Percentiles rank a stretch among this genome's conserved stretches.
phyloP scores from a whole-genome alignment of 2,888 invertebrate species.

The Napeogenes inachia region DNA sequence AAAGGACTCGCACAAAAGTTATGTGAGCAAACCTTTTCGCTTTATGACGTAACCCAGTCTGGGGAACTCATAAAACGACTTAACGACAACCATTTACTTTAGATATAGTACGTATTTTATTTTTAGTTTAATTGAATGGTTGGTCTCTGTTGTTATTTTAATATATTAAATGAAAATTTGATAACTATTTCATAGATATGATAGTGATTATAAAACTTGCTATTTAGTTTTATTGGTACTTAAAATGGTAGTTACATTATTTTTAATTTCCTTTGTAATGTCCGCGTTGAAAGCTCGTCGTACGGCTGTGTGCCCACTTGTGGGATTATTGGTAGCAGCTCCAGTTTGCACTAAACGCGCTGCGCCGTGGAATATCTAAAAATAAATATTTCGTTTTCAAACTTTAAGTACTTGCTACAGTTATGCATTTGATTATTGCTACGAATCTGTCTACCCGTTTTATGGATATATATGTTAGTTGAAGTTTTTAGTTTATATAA shows the following conservation, averaged over 20 bases:
- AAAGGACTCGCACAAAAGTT: constrained; percentile 27
- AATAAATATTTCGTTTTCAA: background rate
- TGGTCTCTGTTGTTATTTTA: no score
- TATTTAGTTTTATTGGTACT: background rate
- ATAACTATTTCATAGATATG: no score
- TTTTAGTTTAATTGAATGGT: constrained; percentile 28
- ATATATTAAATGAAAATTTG: no score
- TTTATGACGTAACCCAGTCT: constrained; percentile 25
- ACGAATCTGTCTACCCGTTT: no score
- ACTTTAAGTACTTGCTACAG: no score
- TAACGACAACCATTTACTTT: constrained; percentile 31
- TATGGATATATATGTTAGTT: no score
- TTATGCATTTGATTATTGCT: no score
- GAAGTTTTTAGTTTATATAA: no score
- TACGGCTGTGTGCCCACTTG: constrained; percentile 59
- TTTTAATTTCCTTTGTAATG: constrained; percentile 63
- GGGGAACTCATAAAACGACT: constrained; percentile 31
- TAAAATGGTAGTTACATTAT: constrained; percentile 57
- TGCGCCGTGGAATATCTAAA: constrained; percentile 79
- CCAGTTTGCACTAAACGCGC: constrained; percentile 78
- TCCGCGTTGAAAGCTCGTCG: constrained; percentile 70
- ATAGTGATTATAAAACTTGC: no score
- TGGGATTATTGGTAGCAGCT: constrained; percentile 48
- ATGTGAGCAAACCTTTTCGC: constrained; percentile 13
- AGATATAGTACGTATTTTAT: constrained; percentile 28